Evolutionary conservation across 2,113 vertebrate species (phyloP), one percentile per base, ranked within the genome.

Genomic region (Heptranchias perlo): DNA sequence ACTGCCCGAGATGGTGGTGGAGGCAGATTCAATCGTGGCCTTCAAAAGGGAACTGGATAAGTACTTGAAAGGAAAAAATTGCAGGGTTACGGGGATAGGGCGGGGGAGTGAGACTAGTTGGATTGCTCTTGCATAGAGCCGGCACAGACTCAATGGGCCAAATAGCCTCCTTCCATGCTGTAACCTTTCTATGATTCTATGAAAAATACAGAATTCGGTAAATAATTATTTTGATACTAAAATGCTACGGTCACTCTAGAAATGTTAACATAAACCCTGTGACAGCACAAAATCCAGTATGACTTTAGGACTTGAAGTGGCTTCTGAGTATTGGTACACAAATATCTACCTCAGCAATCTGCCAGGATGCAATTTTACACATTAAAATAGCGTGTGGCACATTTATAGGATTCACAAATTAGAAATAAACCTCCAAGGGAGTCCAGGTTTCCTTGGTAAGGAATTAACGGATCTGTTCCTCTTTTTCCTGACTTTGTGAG

Each of bases 331-430:
- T 21, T 86, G 3, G 52, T 61, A 92, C 52, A 61, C 10, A 61
- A 91, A 61, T 39, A 58, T 61, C 98, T 98, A 98, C 98, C 35
- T 96, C 97, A 97, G 98, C 97, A 98, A 97, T 98, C 97, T 97
- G 98, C 97, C 97, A 98, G 97, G 97, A 97, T 97, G 98, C 98
- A 98, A 98, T 98, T 98, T 98, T 98, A 98, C 97, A 98, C 98
- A 98, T 98, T 98, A 98, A 98, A 98, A 98, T 97, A 98, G 97
- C 96, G 97, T 97, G 97, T 97, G 98, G 98, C 97, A 97, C 18
- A 67, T 64, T 67, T 92, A 16, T 31, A 67, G 61, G 39, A 64
- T 94, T 21, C 58, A n/a, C 98, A 98, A 98, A 98, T 98, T 98
- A 98, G 97, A 97, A 97, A 96, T 96, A 97, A 97, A 97, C 97